phyloP scores from a whole-genome alignment of 2,888 invertebrate genomes.

The Dione vanillae region DNA sequence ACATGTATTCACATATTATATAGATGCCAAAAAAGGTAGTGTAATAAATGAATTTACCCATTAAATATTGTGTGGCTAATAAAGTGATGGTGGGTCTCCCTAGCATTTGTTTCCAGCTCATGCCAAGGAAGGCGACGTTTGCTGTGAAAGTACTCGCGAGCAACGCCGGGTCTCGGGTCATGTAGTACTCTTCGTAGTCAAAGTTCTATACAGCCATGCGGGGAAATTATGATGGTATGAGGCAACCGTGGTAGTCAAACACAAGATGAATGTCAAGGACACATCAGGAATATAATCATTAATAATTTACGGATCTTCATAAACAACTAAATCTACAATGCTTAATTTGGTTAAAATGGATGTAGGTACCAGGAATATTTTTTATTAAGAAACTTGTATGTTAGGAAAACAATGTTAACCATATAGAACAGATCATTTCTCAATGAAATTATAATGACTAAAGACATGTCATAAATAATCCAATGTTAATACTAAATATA shows the following conservation, averaged over 20 bases:
- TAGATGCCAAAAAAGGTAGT: not conserved
- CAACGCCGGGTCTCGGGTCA: conserved; percentile 97
- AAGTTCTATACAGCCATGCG: conserved; percentile 88
- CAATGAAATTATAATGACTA: no score
- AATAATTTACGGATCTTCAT: not conserved
- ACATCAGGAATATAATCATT: not conserved
- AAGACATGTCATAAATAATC: no score
- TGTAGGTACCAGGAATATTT: not conserved
- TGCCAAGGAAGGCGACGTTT: conserved; percentile 97
- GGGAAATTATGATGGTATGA: conserved; percentile 47
- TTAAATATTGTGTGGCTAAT: conserved; percentile 92
- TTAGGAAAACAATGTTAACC: not conserved
- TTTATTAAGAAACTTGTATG: not conserved
- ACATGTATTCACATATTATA: not conserved
- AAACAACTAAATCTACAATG: not conserved
- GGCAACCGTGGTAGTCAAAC: not conserved
- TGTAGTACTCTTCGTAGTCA: conserved; percentile 97
- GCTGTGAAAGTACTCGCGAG: conserved; percentile 97
- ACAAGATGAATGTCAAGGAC: no score
- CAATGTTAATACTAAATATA: no score
- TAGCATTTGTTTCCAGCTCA: conserved; percentile 98
- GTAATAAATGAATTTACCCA: conserved; percentile 86
- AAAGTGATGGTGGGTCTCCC: conserved; percentile 97
- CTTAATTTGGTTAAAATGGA: not conserved
- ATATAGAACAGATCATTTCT: not conserved